Evolutionary conservation across 2,888 invertebrate species (phyloP), one percentile per base, ranked within the genome.

Genomic region (Scaptomyza flava): DNA sequence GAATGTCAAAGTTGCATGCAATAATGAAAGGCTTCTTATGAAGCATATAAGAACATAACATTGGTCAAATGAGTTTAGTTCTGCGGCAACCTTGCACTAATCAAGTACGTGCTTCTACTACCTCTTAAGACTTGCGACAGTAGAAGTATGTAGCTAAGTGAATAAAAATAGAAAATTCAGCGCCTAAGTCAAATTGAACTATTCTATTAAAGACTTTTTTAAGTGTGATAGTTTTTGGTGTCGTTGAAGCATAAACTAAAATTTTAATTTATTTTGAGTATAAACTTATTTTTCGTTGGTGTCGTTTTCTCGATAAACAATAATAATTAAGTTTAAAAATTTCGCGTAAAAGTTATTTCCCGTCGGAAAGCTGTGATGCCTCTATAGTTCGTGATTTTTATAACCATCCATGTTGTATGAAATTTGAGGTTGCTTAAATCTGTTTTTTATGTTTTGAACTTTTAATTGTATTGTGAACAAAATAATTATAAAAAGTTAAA

Each of bases 61-160:
- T 90, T 90, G 89, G 89, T 72, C 88, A 89, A 90, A 63, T 90
- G 90, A 89, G 90, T 91, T 91, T 90, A 92, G 91, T 92, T 90
- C 90, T 90, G 89, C 91, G 90, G 89, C 91, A 91, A 91, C 91
- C 91, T 91, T 87, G 90, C 90, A 89, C 90, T 91, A 89, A 91
- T 91, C 91, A 91, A 91, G 91, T 89, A 89, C 91, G 90, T 86
- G 83, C 86, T 77, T 46, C 60, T 38, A 65, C 65, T 34, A 50
- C 34, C 34, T n/a, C 50, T n/a, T 41, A 4, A 3, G 11, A 7
- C 7, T n/a, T 38, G 36, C 14, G 17, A 9, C 41, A 41, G 41
- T 41, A 11, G 34, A 23, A 34, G 34, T 34, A 34, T 9, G 34
- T 50, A 50, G 34, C 34, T 23, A 50, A 34, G 34, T 34, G 34